Percentiles rank a stretch among this genome's conserved stretches.
These are phyloP conservation scores for Scartelaos histophorus DNA, from an alignment of 2,113 vertebrate species.

Conservation along the genomic window DNA sequence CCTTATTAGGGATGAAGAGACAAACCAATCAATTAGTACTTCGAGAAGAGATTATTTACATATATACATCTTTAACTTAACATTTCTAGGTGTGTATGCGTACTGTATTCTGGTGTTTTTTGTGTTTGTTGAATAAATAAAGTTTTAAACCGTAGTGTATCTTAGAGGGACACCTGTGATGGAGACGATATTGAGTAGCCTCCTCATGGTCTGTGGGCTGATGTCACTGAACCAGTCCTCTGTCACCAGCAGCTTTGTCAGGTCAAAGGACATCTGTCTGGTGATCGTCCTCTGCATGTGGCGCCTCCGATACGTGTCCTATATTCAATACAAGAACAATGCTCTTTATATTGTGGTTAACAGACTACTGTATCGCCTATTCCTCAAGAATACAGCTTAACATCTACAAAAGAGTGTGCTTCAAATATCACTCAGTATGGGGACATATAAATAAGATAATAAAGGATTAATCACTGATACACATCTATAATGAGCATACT, in stretches of 20 bases:
- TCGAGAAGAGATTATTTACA: not conserved
- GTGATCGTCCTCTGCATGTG: conserved; percentile 94
- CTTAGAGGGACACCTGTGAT: conserved; percentile 84
- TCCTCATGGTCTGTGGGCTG: conserved; percentile 97
- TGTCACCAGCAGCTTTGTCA: conserved; percentile 94
- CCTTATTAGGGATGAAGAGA: conserved; percentile 71
- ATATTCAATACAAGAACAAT: not conserved
- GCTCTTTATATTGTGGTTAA: not conserved
- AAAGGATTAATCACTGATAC: not conserved
- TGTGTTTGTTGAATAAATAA: not conserved
- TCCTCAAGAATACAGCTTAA: not conserved
- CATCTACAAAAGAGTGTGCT: not conserved
- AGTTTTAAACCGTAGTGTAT: not conserved
- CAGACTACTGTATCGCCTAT: not conserved
- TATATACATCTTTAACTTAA: not conserved
- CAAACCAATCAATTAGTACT: not conserved
- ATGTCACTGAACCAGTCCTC: conserved; percentile 99
- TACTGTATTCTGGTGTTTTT: no score
- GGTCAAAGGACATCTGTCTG: conserved; percentile 97
- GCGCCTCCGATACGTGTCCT: conserved; percentile 94
- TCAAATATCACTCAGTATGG: not conserved
- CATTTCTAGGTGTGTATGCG: not conserved
- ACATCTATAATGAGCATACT: not conserved
- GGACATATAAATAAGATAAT: not conserved
- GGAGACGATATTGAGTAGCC: conserved; percentile 96